Evolutionary conservation across 1,140 invertebrate genomes (phyloP).

Genomic region (Neomicropteryx cornuta): DNA sequence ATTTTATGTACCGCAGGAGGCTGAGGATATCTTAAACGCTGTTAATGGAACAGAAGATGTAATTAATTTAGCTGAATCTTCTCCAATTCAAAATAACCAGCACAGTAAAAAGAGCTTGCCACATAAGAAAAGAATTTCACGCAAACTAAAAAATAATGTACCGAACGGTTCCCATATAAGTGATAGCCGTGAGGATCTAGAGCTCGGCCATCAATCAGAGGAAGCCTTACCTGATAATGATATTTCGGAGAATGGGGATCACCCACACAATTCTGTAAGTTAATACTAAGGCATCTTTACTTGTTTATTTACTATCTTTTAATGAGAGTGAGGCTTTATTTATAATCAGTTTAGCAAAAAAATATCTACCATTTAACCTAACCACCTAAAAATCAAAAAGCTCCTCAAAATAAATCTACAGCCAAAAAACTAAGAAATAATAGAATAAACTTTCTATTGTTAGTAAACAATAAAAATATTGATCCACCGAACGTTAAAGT

Average conservation of each 20-base stretch:
- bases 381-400: too few species aligned
- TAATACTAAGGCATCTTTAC: background rate
- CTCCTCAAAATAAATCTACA: too few species aligned
- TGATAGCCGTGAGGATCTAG: conserved; percentile 3
- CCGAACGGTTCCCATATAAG: conserved; percentile 4
- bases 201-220: conserved; percentile 18
- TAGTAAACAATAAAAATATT: too few species aligned
- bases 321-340: too few species aligned
- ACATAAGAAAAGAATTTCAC: conserved; percentile 55
- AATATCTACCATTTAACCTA: too few species aligned
- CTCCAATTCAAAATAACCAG: conserved; percentile 27
- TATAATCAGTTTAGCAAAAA: too few species aligned
- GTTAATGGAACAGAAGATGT: too few species aligned
- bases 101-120: conserved; percentile 48
- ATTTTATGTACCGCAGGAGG: too few species aligned
- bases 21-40: too few species aligned
- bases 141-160: conserved; percentile 43
- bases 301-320: conserved; percentile 2
- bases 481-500: too few species aligned
- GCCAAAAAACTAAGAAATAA: too few species aligned
- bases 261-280: background rate
- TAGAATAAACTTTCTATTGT: too few species aligned
- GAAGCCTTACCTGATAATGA: conserved; percentile 25
- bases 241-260: conserved; percentile 7
- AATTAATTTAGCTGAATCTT: conserved; percentile 20